phyloP scores from a whole-genome alignment of 1,140 invertebrate genomes.

The Lasaia peninsularis region DNA sequence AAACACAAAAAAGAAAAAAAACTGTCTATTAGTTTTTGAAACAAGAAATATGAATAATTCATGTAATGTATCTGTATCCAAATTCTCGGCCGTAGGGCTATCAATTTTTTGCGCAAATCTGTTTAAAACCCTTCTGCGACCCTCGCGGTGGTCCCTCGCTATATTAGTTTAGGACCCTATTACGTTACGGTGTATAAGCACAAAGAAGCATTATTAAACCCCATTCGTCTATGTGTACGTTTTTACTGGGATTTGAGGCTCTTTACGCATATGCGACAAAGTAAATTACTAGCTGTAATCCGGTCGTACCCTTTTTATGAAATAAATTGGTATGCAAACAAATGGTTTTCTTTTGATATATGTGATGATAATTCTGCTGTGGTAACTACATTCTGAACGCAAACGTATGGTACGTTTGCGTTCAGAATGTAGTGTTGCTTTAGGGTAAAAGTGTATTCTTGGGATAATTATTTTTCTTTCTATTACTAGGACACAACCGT shows the following conservation, averaged over 20 bases:
- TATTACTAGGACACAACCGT: no score
- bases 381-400: no score
- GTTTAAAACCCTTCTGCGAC: slow-evolving; percentile 49
- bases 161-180: slow-evolving; percentile 71
- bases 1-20: slow-evolving; percentile 15
- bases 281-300: not conserved
- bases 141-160: slow-evolving; percentile 41
- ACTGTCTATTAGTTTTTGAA: slow-evolving; percentile 1
- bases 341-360: not conserved
- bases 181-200: slow-evolving; percentile 49
- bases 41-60: slow-evolving; percentile 8
- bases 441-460: no score
- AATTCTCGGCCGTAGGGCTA: slow-evolving; percentile 27
- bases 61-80: not conserved
- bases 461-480: no score
- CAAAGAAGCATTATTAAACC: slow-evolving; percentile 53
- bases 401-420: no score
- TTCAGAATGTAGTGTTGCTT: no score
- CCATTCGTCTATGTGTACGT: slow-evolving; percentile 31
- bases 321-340: no score
- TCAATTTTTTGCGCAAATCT: slow-evolving; percentile 47
- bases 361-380: not conserved
- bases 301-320: not conserved
- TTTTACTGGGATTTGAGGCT: slow-evolving; percentile 19
- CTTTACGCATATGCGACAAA: slow-evolving; percentile 8